A percentile compares a stretch with the other conserved stretches of the same genome.
Conservation (phyloP, 2,888 invertebrate genomes). For the Hirtodrosophila confusa region DNA sequence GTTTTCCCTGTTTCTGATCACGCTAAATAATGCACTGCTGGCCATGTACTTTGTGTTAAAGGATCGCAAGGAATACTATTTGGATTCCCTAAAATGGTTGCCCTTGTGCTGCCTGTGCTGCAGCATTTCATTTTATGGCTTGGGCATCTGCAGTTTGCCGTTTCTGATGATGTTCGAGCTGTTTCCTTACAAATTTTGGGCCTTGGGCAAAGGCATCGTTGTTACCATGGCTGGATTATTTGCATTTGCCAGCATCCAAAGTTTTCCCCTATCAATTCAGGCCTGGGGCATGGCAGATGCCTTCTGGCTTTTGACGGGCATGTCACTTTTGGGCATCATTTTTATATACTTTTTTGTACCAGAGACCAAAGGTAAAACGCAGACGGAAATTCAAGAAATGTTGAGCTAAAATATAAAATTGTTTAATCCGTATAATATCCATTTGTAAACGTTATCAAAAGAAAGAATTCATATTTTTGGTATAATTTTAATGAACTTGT, state of each 20-base stretch:
- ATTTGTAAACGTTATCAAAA: too few species aligned
- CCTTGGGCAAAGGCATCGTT: slow-evolving; percentile 89
- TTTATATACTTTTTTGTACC: slow-evolving; percentile 19
- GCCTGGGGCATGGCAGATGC: neutral
- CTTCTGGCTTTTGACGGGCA: slow-evolving; percentile 12
- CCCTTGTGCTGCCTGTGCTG: slow-evolving; percentile 89
- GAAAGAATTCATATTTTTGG: too few species aligned
- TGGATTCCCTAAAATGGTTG: slow-evolving; percentile 87
- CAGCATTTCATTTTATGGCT: slow-evolving; percentile 90
- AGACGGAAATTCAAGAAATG: slow-evolving; percentile 4
- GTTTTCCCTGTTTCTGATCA: slow-evolving; percentile 88
- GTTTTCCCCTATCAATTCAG: slow-evolving; percentile 83
- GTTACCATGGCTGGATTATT: slow-evolving; percentile 91
- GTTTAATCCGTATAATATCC: neutral
- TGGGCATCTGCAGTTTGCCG: slow-evolving; percentile 93
- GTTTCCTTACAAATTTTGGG: slow-evolving; percentile 90
- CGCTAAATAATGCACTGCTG: slow-evolving; percentile 87
- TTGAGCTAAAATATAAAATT: neutral
- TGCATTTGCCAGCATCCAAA: slow-evolving; percentile 90
- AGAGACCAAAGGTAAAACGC: slow-evolving; percentile 8
- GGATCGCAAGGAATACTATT: slow-evolving; percentile 29
- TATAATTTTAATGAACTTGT: too few species aligned
- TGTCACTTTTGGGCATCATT: neutral
- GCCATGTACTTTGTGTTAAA: slow-evolving; percentile 87
- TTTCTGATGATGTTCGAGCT: slow-evolving; percentile 89